Conservation (phyloP, 2,113 vertebrate genomes). For the Butorides virescens region DNA sequence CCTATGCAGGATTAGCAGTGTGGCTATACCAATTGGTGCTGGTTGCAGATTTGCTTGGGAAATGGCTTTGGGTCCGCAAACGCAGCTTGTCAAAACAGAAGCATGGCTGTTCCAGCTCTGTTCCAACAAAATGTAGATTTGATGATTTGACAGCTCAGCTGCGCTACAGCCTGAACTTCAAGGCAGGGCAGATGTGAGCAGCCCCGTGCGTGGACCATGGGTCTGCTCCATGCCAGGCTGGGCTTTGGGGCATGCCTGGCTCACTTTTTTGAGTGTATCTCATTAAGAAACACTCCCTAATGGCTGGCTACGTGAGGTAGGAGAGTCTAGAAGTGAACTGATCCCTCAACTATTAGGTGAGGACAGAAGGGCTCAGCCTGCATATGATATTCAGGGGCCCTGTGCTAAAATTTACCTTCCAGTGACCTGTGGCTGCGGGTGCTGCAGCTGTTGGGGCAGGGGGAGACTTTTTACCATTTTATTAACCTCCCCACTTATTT, state of each 20-base stretch:
- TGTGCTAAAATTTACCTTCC: background rate
- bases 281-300: background rate
- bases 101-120: background rate
- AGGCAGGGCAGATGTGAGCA: background rate
- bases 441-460: background rate
- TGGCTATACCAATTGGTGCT: background rate
- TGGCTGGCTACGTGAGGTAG: no score
- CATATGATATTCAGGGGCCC: accelerated
- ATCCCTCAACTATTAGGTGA: background rate
- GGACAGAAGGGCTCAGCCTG: background rate
- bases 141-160: background rate
- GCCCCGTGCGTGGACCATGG: accelerated
- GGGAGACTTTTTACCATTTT: background rate
- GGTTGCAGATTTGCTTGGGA: background rate
- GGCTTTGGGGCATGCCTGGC: background rate
- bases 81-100: background rate
- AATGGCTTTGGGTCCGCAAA: background rate
- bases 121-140: background rate
- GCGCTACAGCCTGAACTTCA: background rate
- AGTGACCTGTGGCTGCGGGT: accelerated
- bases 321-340: background rate
- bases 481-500: background rate
- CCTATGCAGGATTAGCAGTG: background rate
- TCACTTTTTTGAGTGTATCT: background rate
- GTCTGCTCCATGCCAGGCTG: background rate